Percentiles rank a stretch among this genome's conserved stretches.
Evolutionary conservation across 1,140 invertebrate genomes (phyloP).

Genomic region (Palaemon carinicauda): DNA sequence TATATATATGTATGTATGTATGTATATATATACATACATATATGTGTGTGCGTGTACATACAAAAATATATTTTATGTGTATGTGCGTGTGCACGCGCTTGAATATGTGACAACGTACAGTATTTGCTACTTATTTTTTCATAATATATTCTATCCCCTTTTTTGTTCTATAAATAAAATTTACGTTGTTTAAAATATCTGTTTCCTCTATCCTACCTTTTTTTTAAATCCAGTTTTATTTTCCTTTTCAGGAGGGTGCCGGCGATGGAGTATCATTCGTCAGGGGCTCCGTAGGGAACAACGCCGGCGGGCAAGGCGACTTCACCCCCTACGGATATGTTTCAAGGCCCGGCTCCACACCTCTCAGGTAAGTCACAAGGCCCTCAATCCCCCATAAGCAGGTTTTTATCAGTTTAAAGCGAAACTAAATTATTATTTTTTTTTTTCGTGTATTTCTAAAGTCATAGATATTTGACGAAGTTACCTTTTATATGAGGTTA

Average conservation of each 20-base stretch:
- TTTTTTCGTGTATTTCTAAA: neutral
- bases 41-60: too few species aligned
- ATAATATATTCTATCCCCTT: neutral
- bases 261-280: conserved; percentile 27
- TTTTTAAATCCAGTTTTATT: too few species aligned
- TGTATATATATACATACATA: too few species aligned
- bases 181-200: too few species aligned
- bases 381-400: too few species aligned
- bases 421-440: neutral
- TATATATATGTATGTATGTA: too few species aligned
- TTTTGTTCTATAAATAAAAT: neutral
- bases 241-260: conserved; percentile 8
- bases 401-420: too few species aligned
- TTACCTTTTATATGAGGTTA: neutral
- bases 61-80: too few species aligned
- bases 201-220: too few species aligned
- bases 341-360: conserved; percentile 51
- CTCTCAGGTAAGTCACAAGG: conserved; percentile 35
- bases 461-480: neutral
- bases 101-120: too few species aligned
- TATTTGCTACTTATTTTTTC: too few species aligned
- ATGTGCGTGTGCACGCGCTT: too few species aligned
- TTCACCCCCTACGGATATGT: conserved; percentile 58
- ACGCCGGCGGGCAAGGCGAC: neutral
- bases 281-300: neutral